Conservation (phyloP, 2,113 vertebrate species). For the Cettia cetti region DNA sequence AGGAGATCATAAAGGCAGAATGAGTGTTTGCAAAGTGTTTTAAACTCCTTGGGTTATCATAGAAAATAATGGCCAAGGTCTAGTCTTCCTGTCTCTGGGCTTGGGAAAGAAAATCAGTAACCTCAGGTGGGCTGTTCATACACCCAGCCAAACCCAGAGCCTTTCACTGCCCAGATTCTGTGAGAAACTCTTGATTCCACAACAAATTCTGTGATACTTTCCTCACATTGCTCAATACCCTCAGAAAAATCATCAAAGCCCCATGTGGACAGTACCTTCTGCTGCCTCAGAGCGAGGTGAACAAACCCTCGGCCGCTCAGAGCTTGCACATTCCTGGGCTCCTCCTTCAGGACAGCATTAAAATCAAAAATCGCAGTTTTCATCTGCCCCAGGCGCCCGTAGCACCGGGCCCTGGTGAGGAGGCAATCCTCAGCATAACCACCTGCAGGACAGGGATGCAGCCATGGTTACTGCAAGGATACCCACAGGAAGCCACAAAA, state of each 20-base stretch:
- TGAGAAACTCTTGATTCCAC: neutral
- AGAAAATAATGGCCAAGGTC: neutral
- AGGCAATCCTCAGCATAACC: constrained; percentile 80
- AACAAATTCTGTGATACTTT: neutral
- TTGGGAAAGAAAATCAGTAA: neutral
- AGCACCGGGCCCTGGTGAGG: constrained; percentile 85
- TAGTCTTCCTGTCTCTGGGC: neutral
- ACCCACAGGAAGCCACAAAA: neutral
- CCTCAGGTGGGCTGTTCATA: neutral
- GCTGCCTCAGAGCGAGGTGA: constrained; percentile 82
- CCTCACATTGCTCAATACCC: neutral
- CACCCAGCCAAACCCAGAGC: neutral
- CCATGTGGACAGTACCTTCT: constrained; percentile 74
- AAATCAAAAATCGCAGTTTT: constrained; percentile 94
- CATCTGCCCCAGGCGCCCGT: constrained; percentile 83
- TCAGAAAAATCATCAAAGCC: neutral
- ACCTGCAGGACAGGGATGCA: constrained; percentile 65
- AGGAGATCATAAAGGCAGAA: neutral
- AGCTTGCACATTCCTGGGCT: constrained; percentile 77
- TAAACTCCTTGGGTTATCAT: neutral
- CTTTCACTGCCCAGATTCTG: neutral
- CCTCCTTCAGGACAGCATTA: constrained; percentile 78
- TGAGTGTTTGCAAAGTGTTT: neutral
- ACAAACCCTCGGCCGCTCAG: constrained; percentile 87
- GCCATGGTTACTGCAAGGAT: neutral